phyloP scores from a whole-genome alignment of 2,888 invertebrate genomes.

The Calameuta pallipes region DNA sequence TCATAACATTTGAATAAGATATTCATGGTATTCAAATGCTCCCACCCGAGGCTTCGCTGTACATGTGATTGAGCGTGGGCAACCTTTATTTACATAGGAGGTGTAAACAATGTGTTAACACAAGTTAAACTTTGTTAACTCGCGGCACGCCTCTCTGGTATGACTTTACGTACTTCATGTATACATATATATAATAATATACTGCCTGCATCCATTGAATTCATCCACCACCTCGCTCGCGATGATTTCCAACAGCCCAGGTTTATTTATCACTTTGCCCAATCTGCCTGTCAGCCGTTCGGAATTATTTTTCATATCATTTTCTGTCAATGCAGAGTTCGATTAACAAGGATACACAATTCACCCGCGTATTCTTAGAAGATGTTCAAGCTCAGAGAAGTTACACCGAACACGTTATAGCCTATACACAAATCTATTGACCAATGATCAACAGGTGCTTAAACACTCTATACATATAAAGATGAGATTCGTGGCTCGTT shows the following conservation, averaged over 20 bases:
- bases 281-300: not conserved
- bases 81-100: conserved; percentile 3
- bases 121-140: not conserved
- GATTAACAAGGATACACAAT: not conserved
- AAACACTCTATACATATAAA: not conserved
- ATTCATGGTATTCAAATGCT: conserved; percentile 5
- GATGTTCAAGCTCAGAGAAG: not conserved
- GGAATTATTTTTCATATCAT: not conserved
- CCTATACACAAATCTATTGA: not conserved
- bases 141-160: not conserved
- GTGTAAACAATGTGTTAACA: conserved; percentile 8
- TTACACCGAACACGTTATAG: not conserved
- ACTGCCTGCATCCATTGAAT: not conserved
- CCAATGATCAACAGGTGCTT: not conserved
- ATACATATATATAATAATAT: not conserved
- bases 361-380: not conserved
- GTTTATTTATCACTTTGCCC: not conserved
- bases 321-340: not conserved
- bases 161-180: not conserved
- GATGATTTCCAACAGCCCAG: not conserved
- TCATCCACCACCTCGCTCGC: not conserved
- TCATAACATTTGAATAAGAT: conserved; percentile 7
- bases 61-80: conserved; percentile 1
- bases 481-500: not conserved
- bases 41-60: not conserved